Evolutionary conservation across 2,797 vertebrate genomes (phyloP).

Genomic region (Danio aesculapii): DNA sequence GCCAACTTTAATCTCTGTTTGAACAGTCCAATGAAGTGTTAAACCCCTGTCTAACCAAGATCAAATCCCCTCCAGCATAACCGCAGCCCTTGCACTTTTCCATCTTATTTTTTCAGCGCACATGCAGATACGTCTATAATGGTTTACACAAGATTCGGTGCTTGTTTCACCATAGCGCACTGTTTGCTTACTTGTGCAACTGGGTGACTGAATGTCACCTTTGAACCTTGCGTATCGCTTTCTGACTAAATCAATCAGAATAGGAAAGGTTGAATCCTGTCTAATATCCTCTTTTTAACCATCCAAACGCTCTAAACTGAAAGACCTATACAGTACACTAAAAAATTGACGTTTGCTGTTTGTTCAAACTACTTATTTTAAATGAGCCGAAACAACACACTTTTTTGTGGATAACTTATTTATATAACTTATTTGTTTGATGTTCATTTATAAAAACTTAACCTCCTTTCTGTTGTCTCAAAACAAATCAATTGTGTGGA

Average conservation of each 20-base stretch:
- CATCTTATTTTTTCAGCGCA: not conserved
- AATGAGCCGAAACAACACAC: too few relatives aligned
- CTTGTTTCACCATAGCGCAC: conserved; percentile 22
- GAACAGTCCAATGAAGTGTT: conserved; percentile 27
- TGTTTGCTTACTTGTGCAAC: conserved; percentile 51
- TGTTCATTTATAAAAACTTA: too few relatives aligned
- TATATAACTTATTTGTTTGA: too few relatives aligned
- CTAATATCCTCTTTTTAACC: conserved; percentile 9
- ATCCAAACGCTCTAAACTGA: not conserved
- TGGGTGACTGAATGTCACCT: conserved; percentile 45
- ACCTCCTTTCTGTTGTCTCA: too few relatives aligned
- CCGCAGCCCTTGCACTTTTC: conserved; percentile 15
- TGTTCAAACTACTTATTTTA: too few relatives aligned
- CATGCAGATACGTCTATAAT: not conserved
- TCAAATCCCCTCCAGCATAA: not conserved
- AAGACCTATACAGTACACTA: not conserved
- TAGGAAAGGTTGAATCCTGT: conserved; percentile 34
- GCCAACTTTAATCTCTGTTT: conserved; percentile 24
- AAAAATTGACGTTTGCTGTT: too few relatives aligned
- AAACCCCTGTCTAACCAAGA: not conserved
- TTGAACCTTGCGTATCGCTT: conserved; percentile 39
- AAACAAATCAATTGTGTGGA: too few relatives aligned
- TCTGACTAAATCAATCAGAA: conserved; percentile 10
- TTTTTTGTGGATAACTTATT: too few relatives aligned
- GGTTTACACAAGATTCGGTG: conserved; percentile 34